A percentile compares a stretch with the other conserved stretches of the same genome.
Conservation (phyloP, 2,113 vertebrate genomes). For the Alosa alosa region DNA sequence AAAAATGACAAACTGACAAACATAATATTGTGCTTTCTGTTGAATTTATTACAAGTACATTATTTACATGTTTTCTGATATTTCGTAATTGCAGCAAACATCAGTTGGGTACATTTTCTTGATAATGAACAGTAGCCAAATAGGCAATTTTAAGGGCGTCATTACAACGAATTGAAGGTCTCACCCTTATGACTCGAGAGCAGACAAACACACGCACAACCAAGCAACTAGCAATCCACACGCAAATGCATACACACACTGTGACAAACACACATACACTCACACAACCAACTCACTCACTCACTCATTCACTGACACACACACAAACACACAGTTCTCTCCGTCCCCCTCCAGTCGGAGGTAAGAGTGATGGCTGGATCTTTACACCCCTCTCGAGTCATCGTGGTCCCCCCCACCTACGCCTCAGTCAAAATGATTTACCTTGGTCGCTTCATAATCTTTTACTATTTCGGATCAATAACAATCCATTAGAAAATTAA, state of each 20-base stretch:
- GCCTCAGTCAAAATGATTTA: constrained; percentile 14
- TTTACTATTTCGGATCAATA: constrained; percentile 21
- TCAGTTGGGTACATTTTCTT: background rate
- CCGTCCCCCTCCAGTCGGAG: background rate
- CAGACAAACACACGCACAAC: background rate
- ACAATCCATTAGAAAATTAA: constrained; percentile 25
- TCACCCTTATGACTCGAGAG: background rate
- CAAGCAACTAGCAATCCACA: background rate
- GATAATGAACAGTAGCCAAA: constrained; percentile 13
- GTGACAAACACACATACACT: background rate
- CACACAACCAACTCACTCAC: background rate
- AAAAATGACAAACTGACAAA: constrained; percentile 11
- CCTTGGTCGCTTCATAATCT: constrained; percentile 15
- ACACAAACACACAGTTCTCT: background rate
- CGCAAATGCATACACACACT: background rate
- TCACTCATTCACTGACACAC: background rate
- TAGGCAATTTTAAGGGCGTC: background rate
- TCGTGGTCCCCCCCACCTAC: background rate
- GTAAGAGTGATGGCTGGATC: constrained; percentile 16
- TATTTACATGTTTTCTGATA: constrained; percentile 19
- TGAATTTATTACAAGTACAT: constrained; percentile 20
- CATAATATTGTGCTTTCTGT: background rate
- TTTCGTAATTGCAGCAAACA: constrained; percentile 11
- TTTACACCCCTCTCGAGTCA: constrained; percentile 17
- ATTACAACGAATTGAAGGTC: background rate